Conservation (phyloP, 1,140 invertebrate genomes). For the Battus philenor region DNA sequence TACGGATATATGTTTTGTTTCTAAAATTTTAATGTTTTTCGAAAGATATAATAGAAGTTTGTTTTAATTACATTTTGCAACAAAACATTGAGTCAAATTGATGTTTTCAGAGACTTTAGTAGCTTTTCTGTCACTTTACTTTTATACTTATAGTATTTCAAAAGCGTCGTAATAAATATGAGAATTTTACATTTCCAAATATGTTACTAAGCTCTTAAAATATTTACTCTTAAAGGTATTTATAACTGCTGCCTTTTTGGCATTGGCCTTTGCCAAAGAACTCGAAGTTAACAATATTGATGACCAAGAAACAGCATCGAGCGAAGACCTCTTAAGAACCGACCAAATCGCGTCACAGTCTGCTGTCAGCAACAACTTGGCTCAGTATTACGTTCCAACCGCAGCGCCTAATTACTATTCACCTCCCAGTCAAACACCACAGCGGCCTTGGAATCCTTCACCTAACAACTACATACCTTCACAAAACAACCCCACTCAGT, state of each 20-base stretch:
- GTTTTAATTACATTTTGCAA: neutral
- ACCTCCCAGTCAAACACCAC: conserved; percentile 22
- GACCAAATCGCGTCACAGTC: conserved; percentile 5
- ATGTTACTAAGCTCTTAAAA: too few species aligned
- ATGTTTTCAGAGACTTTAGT: neutral
- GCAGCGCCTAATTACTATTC: conserved; percentile 17
- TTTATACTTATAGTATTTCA: neutral
- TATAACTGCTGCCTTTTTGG: conserved; percentile 42
- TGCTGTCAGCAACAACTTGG: conserved; percentile 1
- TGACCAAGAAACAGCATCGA: conserved; percentile 35
- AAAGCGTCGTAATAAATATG: neutral
- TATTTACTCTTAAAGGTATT: too few species aligned
- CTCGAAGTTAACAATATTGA: conserved; percentile 23
- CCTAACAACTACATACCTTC: conserved; percentile 14
- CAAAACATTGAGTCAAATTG: neutral
- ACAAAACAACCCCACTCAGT: neutral
- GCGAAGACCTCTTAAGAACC: conserved; percentile 23
- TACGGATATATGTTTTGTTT: neutral
- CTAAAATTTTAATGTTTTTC: neutral
- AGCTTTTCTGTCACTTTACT: neutral
- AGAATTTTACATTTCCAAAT: too few species aligned
- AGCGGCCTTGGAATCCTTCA: conserved; percentile 20
- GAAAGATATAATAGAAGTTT: neutral
- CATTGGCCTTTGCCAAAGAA: conserved; percentile 38
- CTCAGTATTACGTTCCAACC: neutral